phyloP scores from a whole-genome alignment of 2,888 invertebrate genomes.

The Drosophila differens region DNA sequence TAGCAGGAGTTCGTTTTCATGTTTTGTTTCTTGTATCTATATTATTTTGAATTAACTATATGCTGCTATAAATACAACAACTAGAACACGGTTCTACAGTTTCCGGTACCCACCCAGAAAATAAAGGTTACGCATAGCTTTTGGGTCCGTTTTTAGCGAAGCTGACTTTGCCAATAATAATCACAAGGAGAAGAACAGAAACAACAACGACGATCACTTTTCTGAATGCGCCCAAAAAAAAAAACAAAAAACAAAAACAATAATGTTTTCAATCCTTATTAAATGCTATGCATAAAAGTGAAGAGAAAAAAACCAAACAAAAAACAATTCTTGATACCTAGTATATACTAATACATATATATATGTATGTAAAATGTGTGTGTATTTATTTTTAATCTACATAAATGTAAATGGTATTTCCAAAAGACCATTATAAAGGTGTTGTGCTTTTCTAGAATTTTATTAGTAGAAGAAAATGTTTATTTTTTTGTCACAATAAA shows the following conservation, averaged over 20 bases:
- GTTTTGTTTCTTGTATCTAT: neutral
- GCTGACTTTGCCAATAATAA: constrained; percentile 31
- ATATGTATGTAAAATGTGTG: constrained; percentile 72
- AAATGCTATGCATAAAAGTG: constrained; percentile 68
- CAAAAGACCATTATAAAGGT: constrained; percentile 85
- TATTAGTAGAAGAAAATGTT: constrained; percentile 76
- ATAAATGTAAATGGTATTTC: constrained; percentile 81
- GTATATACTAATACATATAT: constrained; percentile 54
- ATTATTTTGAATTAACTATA: neutral
- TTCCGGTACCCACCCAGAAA: constrained; percentile 44
- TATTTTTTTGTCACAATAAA: constrained; percentile 79
- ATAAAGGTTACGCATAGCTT: constrained; percentile 24
- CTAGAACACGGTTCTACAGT: constrained; percentile 39
- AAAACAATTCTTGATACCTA: constrained; percentile 67
- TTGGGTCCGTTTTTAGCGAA: constrained; percentile 31
- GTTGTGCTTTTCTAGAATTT: constrained; percentile 85
- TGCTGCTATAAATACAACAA: constrained; percentile 25
- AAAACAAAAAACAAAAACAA: constrained; percentile 15
- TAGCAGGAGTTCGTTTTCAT: constrained; percentile 39
- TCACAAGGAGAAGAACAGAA: constrained; percentile 9
- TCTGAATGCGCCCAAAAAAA: constrained; percentile 25
- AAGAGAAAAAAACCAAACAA: constrained; percentile 29
- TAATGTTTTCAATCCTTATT: constrained; percentile 62
- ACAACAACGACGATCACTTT: constrained; percentile 37
- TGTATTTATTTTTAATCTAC: constrained; percentile 75